phyloP scores from a whole-genome alignment of 2,113 vertebrate species.

The Phaethon lepturus region DNA sequence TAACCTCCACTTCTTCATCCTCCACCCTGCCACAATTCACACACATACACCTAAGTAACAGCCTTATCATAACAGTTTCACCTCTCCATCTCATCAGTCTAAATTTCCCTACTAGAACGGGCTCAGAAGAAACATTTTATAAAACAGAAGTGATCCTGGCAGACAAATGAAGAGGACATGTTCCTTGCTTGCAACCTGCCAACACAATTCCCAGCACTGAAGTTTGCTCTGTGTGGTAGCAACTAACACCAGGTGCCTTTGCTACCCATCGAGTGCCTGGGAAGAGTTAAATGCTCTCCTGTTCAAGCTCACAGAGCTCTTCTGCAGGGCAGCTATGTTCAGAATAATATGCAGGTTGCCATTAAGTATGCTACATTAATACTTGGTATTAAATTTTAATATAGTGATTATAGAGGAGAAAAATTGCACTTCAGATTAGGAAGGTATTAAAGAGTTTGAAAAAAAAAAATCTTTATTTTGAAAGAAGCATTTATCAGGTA shows the following conservation, averaged over 20 bases:
- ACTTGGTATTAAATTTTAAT: constrained; percentile 74
- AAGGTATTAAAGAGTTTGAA: constrained; percentile 54
- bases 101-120: background rate
- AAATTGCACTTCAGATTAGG: constrained; percentile 64
- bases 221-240: background rate
- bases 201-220: background rate
- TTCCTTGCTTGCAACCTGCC: background rate
- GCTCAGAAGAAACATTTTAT: background rate
- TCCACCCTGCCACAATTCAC: background rate
- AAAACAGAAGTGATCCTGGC: background rate
- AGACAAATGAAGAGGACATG: background rate
- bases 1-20: background rate
- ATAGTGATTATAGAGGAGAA: constrained; percentile 68
- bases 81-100: background rate
- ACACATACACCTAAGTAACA: background rate
- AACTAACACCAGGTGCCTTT: background rate
- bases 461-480: background rate
- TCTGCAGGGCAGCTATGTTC: background rate
- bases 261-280: background rate
- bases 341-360: background rate
- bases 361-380: constrained; percentile 69
- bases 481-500: constrained; percentile 51
- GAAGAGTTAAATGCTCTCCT: background rate
- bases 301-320: background rate
- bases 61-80: background rate